These are phyloP conservation scores for Pseudopipra pipra DNA, from an alignment of 2,113 vertebrate genomes.

Conservation along the genomic window DNA sequence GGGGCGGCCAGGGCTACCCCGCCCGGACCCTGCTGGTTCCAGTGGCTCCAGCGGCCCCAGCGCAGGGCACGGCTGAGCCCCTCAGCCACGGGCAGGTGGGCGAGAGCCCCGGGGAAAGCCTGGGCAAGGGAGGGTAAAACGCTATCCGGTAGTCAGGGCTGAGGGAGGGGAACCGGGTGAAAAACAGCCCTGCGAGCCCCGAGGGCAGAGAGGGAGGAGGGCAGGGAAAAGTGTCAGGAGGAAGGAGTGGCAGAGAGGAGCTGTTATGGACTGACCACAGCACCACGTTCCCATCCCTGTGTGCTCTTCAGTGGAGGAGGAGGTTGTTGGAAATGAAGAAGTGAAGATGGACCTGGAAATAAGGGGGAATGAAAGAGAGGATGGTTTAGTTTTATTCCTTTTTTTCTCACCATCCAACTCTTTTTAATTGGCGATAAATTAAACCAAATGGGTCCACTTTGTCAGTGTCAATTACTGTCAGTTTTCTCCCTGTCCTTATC, in stretches of 20 bases:
- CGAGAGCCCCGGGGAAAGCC: not conserved
- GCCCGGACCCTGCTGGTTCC: not conserved
- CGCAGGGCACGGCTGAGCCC: not conserved
- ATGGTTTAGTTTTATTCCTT: rapidly evolving
- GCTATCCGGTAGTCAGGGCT: not conserved
- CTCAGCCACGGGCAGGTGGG: not conserved
- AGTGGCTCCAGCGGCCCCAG: not conserved
- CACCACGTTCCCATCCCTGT: no score
- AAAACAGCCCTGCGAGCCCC: not conserved
- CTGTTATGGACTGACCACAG: rapidly evolving
- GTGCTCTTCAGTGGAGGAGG: rapidly evolving
- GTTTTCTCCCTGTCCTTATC: rapidly evolving
- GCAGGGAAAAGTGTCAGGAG: rapidly evolving
- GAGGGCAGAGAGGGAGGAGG: not conserved
- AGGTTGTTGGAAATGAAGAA: not conserved
- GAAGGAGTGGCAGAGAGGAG: rapidly evolving
- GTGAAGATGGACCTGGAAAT: not conserved
- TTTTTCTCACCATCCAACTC: not conserved
- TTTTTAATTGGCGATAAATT: not conserved
- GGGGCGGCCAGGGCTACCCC: not conserved
- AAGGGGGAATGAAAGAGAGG: no score
- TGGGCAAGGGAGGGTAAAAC: not conserved
- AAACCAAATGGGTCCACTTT: not conserved
- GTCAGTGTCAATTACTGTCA: not conserved
- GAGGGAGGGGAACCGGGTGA: not conserved